phyloP scores from a whole-genome alignment of 2,113 vertebrate genomes.

The Dolichotis patagonum region DNA sequence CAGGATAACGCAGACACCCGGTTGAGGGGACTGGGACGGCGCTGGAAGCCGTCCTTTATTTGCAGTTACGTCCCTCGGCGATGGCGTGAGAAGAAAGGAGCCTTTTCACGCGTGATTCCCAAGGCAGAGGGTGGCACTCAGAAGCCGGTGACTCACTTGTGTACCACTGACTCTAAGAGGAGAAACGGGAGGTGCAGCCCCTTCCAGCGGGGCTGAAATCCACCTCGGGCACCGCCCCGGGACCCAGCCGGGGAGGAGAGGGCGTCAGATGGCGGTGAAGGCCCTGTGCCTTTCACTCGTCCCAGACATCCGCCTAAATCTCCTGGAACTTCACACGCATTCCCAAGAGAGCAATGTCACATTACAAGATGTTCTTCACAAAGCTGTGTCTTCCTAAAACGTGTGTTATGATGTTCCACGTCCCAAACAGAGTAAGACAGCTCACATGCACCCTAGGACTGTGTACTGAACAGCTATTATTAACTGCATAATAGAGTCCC shows the following conservation, averaged over 20 bases:
- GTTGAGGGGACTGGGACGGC: no score
- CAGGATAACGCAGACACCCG: background rate
- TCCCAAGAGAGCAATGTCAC: background rate
- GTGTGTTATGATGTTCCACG: background rate
- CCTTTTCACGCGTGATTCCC: background rate
- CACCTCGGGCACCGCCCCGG: background rate
- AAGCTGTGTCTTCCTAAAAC: background rate
- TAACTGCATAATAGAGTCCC: background rate
- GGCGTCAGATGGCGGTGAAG: background rate
- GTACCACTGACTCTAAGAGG: background rate
- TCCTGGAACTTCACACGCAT: background rate
- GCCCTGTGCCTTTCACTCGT: background rate
- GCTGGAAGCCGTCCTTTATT: background rate
- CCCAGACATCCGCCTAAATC: background rate
- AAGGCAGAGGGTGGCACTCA: background rate
- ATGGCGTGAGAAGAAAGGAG: background rate
- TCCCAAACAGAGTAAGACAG: background rate
- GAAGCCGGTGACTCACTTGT: background rate
- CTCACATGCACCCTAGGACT: background rate
- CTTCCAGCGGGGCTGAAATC: background rate
- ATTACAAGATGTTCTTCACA: background rate
- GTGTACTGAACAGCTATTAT: background rate
- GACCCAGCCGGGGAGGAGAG: accelerated
- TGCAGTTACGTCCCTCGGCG: background rate
- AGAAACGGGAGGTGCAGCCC: background rate